Base-by-base conservation (phyloP, 2,113 vertebrate genomes). In the Nycticorax nycticorax region DNA sequence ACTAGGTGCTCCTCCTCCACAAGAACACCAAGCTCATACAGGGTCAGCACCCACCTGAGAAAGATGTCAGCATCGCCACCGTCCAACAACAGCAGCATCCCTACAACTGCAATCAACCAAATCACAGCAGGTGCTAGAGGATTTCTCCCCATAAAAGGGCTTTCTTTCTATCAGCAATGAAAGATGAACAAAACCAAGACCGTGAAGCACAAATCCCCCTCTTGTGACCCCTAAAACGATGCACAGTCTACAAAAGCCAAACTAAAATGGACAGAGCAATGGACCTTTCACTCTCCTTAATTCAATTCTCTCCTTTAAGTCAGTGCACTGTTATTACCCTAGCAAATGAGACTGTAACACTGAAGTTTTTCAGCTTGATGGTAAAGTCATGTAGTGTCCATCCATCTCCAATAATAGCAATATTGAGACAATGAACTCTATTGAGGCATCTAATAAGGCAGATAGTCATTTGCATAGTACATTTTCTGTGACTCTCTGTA, bases 361-460 rank as follows among this genome's bases (percentile, higher is more conserved):
- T 98, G 97, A 97, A 94, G 94, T 97, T 98, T 97, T 98, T 98
- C 97, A 98, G 97, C 85, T 96, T 92, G 92, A 97, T 98, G 97
- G 97, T 96, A 98, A 98, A 98, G 98, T 98, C 97, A 97, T 92
- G 88, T 96, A 96, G 97, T 97, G 97, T 97, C 98, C 97, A 98
- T 97, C 97, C 90, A 98, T 97, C 94, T 97, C 97, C 97, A 98
- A 98, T 98, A 98, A 98, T 98, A 98, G 98, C 97, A 92, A 98
- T 97, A 98, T 92, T 89, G 93, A 95, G 92, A 98, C 98, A 98
- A 98, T 98, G 97, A 93, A 41, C 74, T 92, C 98, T 94, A 98
- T 98, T 98, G 98, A 98, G 87, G 76, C 96, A 85, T 95, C 95
- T 96, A 94, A 97, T 97, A 97, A 97, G 97, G 95, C 97, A 97